Conservation (phyloP, 2,888 invertebrate species). For the Norana najaformis region DNA sequence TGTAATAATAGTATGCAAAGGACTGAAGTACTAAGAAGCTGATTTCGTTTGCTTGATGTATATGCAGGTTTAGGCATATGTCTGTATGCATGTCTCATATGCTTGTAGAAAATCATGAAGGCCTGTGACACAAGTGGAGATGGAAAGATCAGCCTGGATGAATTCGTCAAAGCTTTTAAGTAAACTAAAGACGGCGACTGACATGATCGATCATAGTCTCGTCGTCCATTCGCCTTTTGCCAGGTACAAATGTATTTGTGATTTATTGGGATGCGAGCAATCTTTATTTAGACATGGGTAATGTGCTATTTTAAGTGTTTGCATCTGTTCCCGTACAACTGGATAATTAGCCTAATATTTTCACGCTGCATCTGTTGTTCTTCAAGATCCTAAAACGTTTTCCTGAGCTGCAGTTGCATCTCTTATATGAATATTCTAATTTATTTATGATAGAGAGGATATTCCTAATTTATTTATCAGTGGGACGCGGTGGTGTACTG, state of each 20-base stretch:
- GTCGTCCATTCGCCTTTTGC: neutral
- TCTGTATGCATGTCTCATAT: neutral
- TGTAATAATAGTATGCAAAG: too few species aligned
- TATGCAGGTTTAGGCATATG: neutral
- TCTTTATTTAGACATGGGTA: neutral
- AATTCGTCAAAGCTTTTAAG: constrained; percentile 10
- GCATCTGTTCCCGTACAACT: neutral
- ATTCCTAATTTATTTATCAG: too few species aligned
- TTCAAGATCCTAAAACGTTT: too few species aligned
- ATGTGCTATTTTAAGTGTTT: neutral
- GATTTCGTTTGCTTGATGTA: neutral
- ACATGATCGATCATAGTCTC: neutral
- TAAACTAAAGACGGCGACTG: neutral
- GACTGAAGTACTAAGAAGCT: neutral
- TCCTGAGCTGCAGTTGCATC: neutral
- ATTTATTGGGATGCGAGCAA: neutral
- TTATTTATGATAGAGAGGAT: too few species aligned
- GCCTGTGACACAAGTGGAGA: constrained; percentile 14
- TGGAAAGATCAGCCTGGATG: neutral
- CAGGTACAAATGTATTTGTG: neutral
- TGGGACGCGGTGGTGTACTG: too few species aligned
- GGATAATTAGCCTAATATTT: neutral
- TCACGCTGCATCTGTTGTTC: neutral
- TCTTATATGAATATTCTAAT: too few species aligned
- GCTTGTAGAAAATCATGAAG: constrained; percentile 9